phyloP scores from a whole-genome alignment of 2,888 invertebrate genomes.

The Poecilus cupreus region DNA sequence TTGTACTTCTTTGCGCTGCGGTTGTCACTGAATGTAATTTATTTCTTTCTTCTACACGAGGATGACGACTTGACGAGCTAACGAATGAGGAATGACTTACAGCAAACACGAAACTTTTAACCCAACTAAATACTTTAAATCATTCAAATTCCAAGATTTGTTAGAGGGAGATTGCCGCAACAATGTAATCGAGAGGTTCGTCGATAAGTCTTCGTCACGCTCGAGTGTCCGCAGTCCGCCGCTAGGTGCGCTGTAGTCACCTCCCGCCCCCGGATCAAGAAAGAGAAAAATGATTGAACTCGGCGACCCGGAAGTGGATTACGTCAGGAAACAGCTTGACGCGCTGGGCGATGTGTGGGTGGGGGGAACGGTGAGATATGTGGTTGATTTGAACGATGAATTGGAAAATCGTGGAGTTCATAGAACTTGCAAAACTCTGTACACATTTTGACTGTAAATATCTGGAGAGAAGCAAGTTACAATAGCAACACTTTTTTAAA shows the following conservation, averaged over 20 bases:
- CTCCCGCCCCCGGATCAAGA: conserved; percentile 30
- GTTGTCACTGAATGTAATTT: conserved; percentile 45
- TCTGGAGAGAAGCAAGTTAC: too few species aligned
- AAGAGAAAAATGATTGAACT: conserved; percentile 57
- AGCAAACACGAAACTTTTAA: too few species aligned
- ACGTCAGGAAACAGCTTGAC: conserved; percentile 37
- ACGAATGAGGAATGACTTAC: neutral
- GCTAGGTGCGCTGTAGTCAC: conserved; percentile 9
- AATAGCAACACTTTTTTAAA: too few species aligned
- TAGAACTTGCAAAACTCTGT: too few species aligned
- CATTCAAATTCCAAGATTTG: too few species aligned
- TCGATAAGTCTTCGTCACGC: conserved; percentile 45
- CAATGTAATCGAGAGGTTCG: conserved; percentile 15
- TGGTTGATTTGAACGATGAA: too few species aligned
- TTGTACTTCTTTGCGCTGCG: too few species aligned
- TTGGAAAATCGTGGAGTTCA: too few species aligned
- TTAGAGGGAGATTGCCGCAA: conserved; percentile 34
- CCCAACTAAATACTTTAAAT: too few species aligned
- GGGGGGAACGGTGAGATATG: neutral
- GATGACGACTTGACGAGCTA: too few species aligned
- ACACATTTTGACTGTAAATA: too few species aligned
- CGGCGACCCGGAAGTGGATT: conserved; percentile 53
- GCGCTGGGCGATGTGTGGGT: neutral
- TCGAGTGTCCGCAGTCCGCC: neutral
- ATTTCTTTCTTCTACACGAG: neutral